Evolutionary conservation across 2,113 vertebrate species (phyloP).

Genomic region (Gymnobelideus leadbeateri): DNA sequence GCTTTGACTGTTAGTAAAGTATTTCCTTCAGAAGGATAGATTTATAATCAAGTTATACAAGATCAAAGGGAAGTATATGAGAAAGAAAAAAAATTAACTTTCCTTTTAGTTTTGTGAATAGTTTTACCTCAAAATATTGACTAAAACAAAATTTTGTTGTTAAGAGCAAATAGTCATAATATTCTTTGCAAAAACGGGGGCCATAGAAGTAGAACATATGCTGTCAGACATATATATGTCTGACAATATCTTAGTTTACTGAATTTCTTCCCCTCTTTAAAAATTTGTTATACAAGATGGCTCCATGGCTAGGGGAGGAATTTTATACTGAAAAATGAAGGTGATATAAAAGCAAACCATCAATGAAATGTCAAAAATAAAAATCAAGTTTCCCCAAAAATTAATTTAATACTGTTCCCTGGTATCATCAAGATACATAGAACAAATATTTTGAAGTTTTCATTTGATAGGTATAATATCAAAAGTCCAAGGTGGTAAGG

Average conservation of each 20-base stretch:
- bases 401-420: too few species aligned
- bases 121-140: not conserved
- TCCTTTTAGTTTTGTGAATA: not conserved
- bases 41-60: too few species aligned
- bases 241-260: not conserved
- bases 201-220: not conserved
- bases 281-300: not conserved
- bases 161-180: not conserved
- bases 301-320: not conserved
- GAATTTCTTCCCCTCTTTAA: not conserved
- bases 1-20: not conserved
- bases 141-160: not conserved
- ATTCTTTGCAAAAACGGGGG: not conserved
- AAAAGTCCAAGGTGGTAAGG: too few species aligned
- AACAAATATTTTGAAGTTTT: too few species aligned
- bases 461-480: too few species aligned
- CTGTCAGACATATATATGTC: not conserved
- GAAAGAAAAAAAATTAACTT: not conserved
- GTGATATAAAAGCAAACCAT: not conserved
- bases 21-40: too few species aligned
- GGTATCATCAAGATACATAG: too few species aligned
- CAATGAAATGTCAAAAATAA: not conserved
- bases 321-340: not conserved
- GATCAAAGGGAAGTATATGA: not conserved
- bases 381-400: too few species aligned